These are phyloP conservation scores for Lochmaea crataegi DNA, from an alignment of 2,888 invertebrate species.

Conservation along the genomic window DNA sequence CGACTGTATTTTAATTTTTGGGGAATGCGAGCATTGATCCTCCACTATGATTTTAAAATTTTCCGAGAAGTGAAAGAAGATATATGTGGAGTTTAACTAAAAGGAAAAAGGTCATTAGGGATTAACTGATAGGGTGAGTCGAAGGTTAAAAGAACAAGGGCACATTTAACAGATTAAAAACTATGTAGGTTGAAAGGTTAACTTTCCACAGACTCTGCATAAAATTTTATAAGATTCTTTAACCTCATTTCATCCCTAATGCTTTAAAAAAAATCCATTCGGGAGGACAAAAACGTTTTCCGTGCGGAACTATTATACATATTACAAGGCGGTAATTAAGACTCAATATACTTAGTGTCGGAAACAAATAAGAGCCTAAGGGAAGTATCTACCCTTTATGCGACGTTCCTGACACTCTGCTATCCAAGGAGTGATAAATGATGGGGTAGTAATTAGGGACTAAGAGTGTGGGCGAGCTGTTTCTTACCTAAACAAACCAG, in stretches of 20 bases:
- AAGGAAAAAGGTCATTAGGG: too few species aligned
- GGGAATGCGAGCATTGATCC: too few species aligned
- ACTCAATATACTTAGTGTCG: constrained; percentile 3
- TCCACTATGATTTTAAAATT: too few species aligned
- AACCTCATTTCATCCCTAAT: too few species aligned
- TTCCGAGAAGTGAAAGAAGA: too few species aligned
- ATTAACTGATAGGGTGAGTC: too few species aligned
- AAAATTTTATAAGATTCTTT: too few species aligned
- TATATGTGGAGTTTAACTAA: too few species aligned
- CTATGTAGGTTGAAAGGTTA: too few species aligned
- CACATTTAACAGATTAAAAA: neutral
- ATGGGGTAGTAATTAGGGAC: constrained; percentile 25
- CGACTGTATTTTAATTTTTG: too few species aligned
- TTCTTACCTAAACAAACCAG: constrained; percentile 26
- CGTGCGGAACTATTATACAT: neutral
- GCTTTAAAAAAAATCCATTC: too few species aligned
- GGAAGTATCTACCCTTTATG: neutral
- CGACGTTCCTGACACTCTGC: neutral
- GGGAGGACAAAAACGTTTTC: neutral
- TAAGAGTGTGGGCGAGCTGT: constrained; percentile 17
- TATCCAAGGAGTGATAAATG: constrained; percentile 15
- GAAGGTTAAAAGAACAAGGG: neutral
- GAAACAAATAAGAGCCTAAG: constrained; percentile 12
- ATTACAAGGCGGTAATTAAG: constrained; percentile 8
- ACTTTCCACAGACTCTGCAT: too few species aligned